These are phyloP conservation scores for Camelus bactrianus DNA, from an alignment of 2,113 vertebrate species.

Conservation along the genomic window DNA sequence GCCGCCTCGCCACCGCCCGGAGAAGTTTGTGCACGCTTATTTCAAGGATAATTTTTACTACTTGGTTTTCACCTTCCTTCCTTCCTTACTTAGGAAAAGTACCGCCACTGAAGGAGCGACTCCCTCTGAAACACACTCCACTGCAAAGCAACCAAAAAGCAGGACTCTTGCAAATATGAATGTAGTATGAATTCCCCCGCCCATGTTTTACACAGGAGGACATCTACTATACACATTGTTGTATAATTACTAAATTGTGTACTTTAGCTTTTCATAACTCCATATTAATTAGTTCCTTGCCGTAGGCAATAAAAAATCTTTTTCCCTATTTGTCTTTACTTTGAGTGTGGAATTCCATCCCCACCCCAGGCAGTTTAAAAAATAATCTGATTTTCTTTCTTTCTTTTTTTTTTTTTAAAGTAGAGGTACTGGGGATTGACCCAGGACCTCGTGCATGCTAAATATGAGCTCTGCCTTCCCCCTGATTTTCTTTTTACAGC, in stretches of 20 bases:
- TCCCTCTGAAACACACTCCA: background rate
- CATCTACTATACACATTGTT: too few species aligned
- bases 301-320: background rate
- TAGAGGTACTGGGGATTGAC: too few species aligned
- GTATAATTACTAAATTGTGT: background rate
- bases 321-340: background rate
- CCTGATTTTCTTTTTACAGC: background rate
- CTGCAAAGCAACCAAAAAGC: background rate
- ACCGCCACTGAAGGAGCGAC: background rate
- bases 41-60: background rate
- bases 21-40: fast-evolving
- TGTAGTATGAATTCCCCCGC: fast-evolving
- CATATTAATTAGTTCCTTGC: background rate
- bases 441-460: too few species aligned
- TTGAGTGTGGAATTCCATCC: too few species aligned
- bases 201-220: background rate
- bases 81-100: background rate
- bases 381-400: background rate
- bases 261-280: background rate
- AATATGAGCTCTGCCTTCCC: too few species aligned
- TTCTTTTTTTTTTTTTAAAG: too few species aligned
- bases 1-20: fast-evolving
- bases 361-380: background rate
- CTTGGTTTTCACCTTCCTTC: background rate
- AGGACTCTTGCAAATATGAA: too few species aligned